Evolutionary conservation across 2,113 vertebrate genomes (phyloP).

Genomic region (Ptilonorhynchus violaceus): DNA sequence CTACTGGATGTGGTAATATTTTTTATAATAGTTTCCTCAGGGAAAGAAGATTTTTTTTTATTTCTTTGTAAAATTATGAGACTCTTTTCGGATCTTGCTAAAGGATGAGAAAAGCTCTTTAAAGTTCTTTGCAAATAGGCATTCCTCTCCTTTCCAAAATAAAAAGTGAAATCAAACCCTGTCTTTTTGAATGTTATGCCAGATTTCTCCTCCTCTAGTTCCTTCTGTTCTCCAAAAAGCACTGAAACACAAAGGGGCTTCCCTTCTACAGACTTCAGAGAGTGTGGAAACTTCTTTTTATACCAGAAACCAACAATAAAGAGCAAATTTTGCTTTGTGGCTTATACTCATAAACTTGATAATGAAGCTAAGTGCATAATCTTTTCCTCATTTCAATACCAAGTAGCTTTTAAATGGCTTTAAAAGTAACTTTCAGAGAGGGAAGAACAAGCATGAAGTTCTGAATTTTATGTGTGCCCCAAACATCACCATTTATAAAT

Average conservation of each 20-base stretch:
- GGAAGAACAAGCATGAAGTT: not conserved
- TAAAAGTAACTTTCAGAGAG: not conserved
- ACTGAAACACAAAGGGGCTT: not conserved
- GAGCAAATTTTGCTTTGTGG: not conserved
- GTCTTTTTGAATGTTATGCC: not conserved
- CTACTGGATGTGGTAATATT: not conserved
- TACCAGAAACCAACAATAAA: not conserved
- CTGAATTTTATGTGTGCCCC: not conserved
- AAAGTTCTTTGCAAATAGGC: not conserved
- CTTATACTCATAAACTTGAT: not conserved
- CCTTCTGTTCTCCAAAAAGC: not conserved
- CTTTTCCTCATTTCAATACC: not conserved
- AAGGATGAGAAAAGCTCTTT: not conserved
- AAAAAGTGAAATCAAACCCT: not conserved
- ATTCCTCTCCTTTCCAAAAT: not conserved
- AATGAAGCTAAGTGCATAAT: not conserved
- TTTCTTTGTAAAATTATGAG: not conserved
- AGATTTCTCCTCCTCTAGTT: not conserved
- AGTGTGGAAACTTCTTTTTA: not conserved
- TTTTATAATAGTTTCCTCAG: not conserved
- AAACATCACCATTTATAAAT: not conserved
- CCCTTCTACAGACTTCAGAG: not conserved
- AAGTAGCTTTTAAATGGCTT: not conserved
- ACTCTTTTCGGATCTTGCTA: not conserved
- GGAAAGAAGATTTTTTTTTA: not conserved